A percentile compares a stretch with the other conserved stretches of the same genome.
These are phyloP conservation scores for Microplitis manilae DNA, from an alignment of 2,888 invertebrate genomes.

Conservation along the genomic window DNA sequence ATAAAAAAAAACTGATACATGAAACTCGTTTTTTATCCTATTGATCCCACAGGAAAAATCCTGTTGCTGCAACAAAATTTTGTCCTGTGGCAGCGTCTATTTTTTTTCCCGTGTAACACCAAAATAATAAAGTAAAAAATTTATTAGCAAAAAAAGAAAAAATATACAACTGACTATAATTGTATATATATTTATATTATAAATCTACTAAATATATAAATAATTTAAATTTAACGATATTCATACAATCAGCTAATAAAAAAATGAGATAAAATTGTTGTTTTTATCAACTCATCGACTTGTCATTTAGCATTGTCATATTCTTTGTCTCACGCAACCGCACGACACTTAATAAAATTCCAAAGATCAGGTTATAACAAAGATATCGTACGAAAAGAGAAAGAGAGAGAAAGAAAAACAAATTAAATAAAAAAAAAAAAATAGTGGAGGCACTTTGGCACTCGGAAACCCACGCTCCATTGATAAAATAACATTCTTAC, in stretches of 20 bases:
- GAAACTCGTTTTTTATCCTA: too few species aligned
- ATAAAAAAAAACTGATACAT: too few species aligned
- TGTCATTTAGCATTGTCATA: slow-evolving; percentile 1
- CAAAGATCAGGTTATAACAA: slow-evolving; percentile 1
- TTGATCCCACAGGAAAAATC: too few species aligned
- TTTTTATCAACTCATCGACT: not conserved
- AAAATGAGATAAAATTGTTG: not conserved
- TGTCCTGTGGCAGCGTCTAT: too few species aligned
- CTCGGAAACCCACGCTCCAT: slow-evolving; percentile 63
- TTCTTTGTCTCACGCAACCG: not conserved
- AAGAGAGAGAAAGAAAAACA: slow-evolving; percentile 11
- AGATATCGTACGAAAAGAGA: slow-evolving; percentile 24
- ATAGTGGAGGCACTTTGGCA: slow-evolving; percentile 45
- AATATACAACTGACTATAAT: too few species aligned
- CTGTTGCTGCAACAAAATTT: too few species aligned
- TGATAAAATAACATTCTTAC: slow-evolving; percentile 66
- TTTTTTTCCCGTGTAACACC: too few species aligned
- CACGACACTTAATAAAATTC: not conserved
- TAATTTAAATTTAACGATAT: not conserved
- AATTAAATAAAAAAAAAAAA: not conserved
- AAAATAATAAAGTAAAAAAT: too few species aligned
- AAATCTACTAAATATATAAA: not conserved
- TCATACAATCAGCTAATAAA: not conserved
- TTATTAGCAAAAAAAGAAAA: too few species aligned
- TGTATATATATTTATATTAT: too few species aligned